phyloP scores from a whole-genome alignment of 1,140 invertebrate genomes.

The Cydia splendana region DNA sequence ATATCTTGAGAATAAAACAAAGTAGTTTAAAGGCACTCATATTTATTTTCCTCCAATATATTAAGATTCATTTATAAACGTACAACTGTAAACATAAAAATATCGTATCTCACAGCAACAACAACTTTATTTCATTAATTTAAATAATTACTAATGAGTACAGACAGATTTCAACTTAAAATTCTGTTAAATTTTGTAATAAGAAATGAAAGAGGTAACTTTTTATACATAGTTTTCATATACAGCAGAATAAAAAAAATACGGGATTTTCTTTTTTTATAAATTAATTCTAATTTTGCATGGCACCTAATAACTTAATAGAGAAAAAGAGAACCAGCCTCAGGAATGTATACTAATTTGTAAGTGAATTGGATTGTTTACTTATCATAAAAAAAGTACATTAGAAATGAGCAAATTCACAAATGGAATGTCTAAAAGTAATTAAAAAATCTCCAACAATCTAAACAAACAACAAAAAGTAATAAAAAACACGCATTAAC shows the following conservation, averaged over 20 bases:
- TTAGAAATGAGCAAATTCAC: conserved; percentile 45
- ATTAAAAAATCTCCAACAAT: conserved; percentile 67
- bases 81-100: conserved; percentile 65
- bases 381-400: conserved; percentile 30
- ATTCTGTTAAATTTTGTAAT: not conserved
- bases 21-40: conserved; percentile 59
- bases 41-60: conserved; percentile 69
- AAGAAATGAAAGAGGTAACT: conserved; percentile 28
- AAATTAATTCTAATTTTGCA: conserved; percentile 29
- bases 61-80: conserved; percentile 68
- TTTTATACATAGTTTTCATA: not conserved
- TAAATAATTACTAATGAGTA: conserved; percentile 40
- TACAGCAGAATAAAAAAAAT: not conserved
- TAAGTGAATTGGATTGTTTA: conserved; percentile 4
- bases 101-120: conserved; percentile 70
- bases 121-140: conserved; percentile 42
- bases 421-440: conserved; percentile 61
- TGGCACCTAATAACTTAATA: conserved; percentile 36
- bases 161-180: conserved; percentile 2
- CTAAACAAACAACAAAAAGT: conserved; percentile 69
- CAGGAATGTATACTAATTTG: conserved; percentile 2
- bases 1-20: conserved; percentile 50
- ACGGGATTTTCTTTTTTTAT: not conserved
- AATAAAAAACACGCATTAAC: conserved; percentile 59
- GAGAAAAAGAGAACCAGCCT: conserved; percentile 28